These are phyloP conservation scores for Aptenodytes patagonicus DNA, from an alignment of 2,113 vertebrate species.

Conservation along the genomic window DNA sequence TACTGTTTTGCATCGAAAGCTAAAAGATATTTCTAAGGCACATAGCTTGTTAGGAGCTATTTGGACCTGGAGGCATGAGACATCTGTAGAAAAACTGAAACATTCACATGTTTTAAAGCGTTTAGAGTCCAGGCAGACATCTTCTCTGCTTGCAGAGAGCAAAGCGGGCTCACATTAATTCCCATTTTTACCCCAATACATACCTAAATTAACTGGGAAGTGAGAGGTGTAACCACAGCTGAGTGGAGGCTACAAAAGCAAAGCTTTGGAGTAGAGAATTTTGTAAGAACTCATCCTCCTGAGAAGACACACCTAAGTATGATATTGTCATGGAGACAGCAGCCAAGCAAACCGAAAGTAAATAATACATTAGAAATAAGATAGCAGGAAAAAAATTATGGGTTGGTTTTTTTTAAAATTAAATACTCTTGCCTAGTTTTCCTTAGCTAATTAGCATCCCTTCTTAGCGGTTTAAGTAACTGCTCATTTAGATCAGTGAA, in stretches of 20 bases:
- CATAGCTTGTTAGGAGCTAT: neutral
- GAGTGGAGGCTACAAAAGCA: neutral
- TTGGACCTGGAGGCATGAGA: neutral
- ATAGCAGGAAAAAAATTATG: neutral
- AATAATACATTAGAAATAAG: neutral
- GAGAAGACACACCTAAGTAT: neutral
- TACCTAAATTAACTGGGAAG: neutral
- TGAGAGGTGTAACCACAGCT: neutral
- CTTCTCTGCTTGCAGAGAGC: neutral
- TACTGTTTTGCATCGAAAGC: neutral
- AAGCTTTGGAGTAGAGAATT: neutral
- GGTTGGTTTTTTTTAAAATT: constrained; percentile 1
- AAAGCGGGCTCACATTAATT: neutral
- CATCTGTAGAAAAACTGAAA: neutral
- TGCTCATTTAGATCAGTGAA: constrained; percentile 90
- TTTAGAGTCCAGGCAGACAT: neutral
- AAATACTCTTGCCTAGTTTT: constrained; percentile 75
- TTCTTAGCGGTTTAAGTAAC: constrained; percentile 87
- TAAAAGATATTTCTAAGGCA: neutral
- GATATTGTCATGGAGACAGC: neutral
- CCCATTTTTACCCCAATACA: neutral
- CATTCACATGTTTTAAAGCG: neutral
- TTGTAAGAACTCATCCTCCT: neutral
- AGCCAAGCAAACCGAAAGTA: neutral
- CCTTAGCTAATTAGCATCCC: constrained; percentile 84